phyloP scores from a whole-genome alignment of 2,113 vertebrate genomes.

The Struthidea cinerea region DNA sequence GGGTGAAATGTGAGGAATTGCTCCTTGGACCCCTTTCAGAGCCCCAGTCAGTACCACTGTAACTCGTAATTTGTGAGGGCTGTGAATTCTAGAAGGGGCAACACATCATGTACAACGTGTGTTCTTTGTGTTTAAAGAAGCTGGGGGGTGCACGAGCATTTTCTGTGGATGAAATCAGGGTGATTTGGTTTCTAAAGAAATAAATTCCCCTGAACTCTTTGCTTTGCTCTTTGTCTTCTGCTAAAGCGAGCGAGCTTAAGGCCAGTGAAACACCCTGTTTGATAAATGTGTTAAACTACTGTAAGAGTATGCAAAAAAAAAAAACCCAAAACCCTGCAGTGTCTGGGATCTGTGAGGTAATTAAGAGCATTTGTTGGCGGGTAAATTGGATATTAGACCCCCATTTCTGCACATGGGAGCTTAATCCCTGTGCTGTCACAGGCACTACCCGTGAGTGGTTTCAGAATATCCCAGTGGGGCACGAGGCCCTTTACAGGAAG shows the following conservation, averaged over 20 bases:
- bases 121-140: background rate
- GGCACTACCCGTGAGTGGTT: fast-evolving
- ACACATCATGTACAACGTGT: background rate
- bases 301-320: background rate
- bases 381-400: background rate
- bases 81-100: background rate
- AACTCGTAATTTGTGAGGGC: slow-evolving; percentile 33
- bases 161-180: slow-evolving; percentile 28
- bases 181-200: slow-evolving; percentile 40
- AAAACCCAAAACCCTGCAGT: background rate
- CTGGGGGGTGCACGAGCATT: background rate
- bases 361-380: background rate
- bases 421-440: background rate
- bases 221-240: background rate
- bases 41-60: background rate
- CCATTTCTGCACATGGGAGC: background rate
- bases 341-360: background rate
- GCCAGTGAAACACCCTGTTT: background rate
- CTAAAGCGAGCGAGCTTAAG: fast-evolving
- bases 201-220: background rate
- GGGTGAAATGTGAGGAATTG: slow-evolving; percentile 61
- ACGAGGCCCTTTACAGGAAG: background rate
- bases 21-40: slow-evolving; percentile 27
- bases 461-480: background rate
- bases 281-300: background rate